Conservation (phyloP, 1,140 invertebrate genomes). For the Aphelinus certus region DNA sequence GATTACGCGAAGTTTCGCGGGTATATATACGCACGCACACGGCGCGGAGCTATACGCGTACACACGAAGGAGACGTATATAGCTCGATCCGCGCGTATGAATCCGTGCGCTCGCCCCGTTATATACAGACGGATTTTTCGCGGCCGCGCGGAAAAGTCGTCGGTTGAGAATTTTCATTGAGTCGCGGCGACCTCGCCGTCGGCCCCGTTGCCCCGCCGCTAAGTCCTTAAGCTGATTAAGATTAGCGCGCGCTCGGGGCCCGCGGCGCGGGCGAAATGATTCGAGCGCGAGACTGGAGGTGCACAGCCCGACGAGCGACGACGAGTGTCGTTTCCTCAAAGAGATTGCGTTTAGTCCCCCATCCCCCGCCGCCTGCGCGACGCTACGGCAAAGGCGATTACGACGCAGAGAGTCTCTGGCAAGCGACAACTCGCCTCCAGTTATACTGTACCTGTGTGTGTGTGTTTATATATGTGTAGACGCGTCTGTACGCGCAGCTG, state of each 20-base stretch:
- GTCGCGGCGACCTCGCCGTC: conserved; percentile 5
- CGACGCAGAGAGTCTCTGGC: background rate
- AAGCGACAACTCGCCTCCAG: too few species aligned
- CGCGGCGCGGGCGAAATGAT: background rate
- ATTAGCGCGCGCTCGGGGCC: conserved; percentile 40
- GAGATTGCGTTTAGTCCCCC: conserved; percentile 20
- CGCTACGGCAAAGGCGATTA: conserved; percentile 20
- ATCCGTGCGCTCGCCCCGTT: too few species aligned
- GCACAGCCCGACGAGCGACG: background rate
- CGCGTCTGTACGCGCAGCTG: too few species aligned
- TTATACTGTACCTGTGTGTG: too few species aligned
- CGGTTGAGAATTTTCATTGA: conserved; percentile 56
- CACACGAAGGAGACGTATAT: too few species aligned
- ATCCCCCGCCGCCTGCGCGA: background rate
- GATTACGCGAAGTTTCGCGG: conserved; percentile 29
- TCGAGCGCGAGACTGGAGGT: background rate
- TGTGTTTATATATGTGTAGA: too few species aligned
- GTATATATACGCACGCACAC: too few species aligned
- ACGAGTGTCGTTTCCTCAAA: conserved; percentile 22
- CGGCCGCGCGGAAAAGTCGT: background rate
- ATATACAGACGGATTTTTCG: background rate
- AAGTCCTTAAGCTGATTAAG: conserved; percentile 62
- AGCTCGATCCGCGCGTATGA: too few species aligned
- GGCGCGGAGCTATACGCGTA: conserved; percentile 33
- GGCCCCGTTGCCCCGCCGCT: conserved; percentile 38